Base-by-base conservation (phyloP, 64 coral and sea anemone genomes). In the Trachythela sp. region DNA sequence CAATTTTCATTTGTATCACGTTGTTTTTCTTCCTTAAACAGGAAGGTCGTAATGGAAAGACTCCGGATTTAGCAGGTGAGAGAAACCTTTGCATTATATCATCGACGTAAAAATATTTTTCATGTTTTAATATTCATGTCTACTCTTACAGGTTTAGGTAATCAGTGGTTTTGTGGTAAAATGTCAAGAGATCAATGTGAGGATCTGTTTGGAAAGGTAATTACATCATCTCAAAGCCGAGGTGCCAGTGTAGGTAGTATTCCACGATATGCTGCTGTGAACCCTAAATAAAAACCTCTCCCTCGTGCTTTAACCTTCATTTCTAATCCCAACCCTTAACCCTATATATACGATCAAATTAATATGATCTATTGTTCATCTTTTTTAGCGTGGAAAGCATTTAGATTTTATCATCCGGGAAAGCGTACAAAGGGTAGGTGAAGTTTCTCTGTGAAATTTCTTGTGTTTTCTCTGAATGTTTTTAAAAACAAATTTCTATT, bases 121-220 rank as follows among this genome's bases (percentile, higher is more conserved):
- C 1, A n/a, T 22, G 54, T 64, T 64, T 52, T 24, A 22, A 1
- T 20, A n/a, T 6, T 3, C 2, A n/a, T 59, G 6, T 64, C 24
- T 9, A 18, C 4, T 64, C 8, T 64, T 64, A 10, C 22, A 64
- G 56, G 56, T 27, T 27, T 64, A 14, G 77, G 49, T 45, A 85
- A 87, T 36, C 48, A 59, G 37, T 94, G 93, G 93, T 91, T 84
- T 86, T 80, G 87, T 26, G 93, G 93, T 4, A 94, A 94, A 86
- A 85, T 94, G 89, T 90, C 89, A 6, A 77, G 93, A 77, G 89
- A 88, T 56, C 40, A 80, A 18, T 94, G 93, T 11, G 93, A 94
- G 31, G 93, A 94, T 22, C 49, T 91, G 13, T 88, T 94, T 89
- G 24, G 87, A 43, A 91, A 87, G 86, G 93, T 94, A 94, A 49